Base-by-base conservation (phyloP, 2,797 vertebrate species). In the Eutrigla gurnardus region DNA sequence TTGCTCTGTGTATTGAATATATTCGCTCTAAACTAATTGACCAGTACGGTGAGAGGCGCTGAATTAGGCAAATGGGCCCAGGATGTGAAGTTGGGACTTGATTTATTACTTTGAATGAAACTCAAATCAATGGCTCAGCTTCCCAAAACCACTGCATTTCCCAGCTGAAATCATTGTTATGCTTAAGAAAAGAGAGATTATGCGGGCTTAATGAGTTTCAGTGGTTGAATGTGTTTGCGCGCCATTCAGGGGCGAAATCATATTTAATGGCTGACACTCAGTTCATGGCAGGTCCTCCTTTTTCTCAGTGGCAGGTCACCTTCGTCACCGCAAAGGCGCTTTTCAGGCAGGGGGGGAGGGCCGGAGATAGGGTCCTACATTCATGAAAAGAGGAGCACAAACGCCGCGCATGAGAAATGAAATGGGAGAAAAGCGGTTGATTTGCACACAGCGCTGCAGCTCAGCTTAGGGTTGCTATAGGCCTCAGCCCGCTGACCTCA, bases 81-180 rank as follows among this genome's bases (percentile, higher is more conserved):
- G 91, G 92, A 94, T 94, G 93, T 93, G 94, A 95, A 94, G 94
- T 93, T 94, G 92, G 25, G 93, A 95, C 93, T 95, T 96, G 94
- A 96, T 96, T 95, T 96, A 96, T 95, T 96, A 92, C 94, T 94
- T 89, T 95, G 92, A 96, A 95, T 95, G 92, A 93, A 87, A 93
- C 86, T 93, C 92, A 93, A 95, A 95, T 95, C 94, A 95, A 95
- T 94, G 93, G 92, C 88, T 86, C 64, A 69, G 91, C 88, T 91
- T 89, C 84, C 90, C 91, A 93, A 95, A 94, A 94, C 88, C 93
- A 91, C 87, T 86, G 91, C 92, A 90, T 93, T 95, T 95, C 93
- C 90, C 94, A 92, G 91, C 94, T 94, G 92, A 94, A 94, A 95
- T 95, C 94, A 95, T 95, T 96, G 94, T 95, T 93, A 94, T 93